A percentile compares a stretch with the other conserved stretches of the same genome.
These are phyloP conservation scores for Nebria ingens DNA, from an alignment of 1,140 invertebrate species.

Conservation along the genomic window DNA sequence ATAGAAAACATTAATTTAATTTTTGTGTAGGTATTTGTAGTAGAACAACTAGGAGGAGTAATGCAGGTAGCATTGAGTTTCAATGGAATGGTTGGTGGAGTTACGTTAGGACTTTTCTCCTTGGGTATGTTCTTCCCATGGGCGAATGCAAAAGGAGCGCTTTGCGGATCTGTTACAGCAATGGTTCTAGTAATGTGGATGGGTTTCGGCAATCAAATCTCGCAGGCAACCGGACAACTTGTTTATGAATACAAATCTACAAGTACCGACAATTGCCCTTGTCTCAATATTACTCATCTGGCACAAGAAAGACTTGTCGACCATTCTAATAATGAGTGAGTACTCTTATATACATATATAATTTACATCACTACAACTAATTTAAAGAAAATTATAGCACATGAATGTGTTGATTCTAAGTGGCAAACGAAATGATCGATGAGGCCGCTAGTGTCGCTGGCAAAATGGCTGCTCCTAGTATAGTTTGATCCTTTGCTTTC, in stretches of 20 bases:
- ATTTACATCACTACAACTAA: background rate
- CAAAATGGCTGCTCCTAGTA: too few relatives aligned
- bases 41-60: conserved; percentile 67
- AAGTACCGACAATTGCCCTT: conserved; percentile 37
- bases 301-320: background rate
- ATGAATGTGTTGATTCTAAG: too few relatives aligned
- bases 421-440: too few relatives aligned
- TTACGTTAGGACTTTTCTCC: conserved; percentile 73
- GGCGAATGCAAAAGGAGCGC: conserved; percentile 66
- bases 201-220: conserved; percentile 58
- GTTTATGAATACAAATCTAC: conserved; percentile 34
- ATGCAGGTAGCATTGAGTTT: conserved; percentile 77
- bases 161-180: conserved; percentile 49
- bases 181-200: conserved; percentile 59
- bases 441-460: too few relatives aligned
- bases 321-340: conserved; percentile 6
- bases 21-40: conserved; percentile 55
- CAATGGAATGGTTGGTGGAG: conserved; percentile 80
- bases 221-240: conserved; percentile 40
- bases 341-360: background rate
- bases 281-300: conserved; percentile 30
- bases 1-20: background rate
- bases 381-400: too few relatives aligned
- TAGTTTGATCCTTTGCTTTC: too few relatives aligned
- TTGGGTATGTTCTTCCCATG: conserved; percentile 82